Evolutionary conservation across 2,797 vertebrate species (phyloP), one percentile per base, ranked within the genome.

Genomic region (Mus caroli): DNA sequence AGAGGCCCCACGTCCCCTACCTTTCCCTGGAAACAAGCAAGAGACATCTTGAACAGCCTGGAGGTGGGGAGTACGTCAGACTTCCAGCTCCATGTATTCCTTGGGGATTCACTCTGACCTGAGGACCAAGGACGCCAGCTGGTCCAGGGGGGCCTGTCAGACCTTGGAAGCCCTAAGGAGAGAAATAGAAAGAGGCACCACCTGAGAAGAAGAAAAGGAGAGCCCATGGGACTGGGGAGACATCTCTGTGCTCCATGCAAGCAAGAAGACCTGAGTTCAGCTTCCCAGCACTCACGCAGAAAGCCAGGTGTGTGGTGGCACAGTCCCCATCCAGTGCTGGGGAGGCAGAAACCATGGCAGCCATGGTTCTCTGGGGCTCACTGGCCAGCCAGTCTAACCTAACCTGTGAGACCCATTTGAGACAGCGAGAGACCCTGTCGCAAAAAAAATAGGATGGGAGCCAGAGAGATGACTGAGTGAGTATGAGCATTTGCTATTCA

Each of bases 141-240:
- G 99, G 99, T 0, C 99, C 99, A 0, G 99, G 99, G 3, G 98
- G 98, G 6, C 99, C 99, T 0, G 99, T 99, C 97, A 99, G 99
- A 84, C 99, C 99, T 98, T 99, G 99, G 96, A 99, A 99, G 7
- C 99, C 99, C 99, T 99, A 94, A 80, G 58, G 75, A 97, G 96
- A 95, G 73, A 89, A 52, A 83, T n/a, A 34, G 15, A 83, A 71
- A 56, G 12, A n/a, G 19, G 14, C n/a, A 10, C 89, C 79, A 69
- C 1, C 0, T 13, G 8, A 62, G 40, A 43, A n/a, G 62, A 46
- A 87, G 80, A 85, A 69, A 62, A 37, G 12, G 24, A 83, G 43
- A 62, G 17, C 28, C 26, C 28, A 37, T 8, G 37, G 34, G 34
- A 9, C 52, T 31, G 24, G 26, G 24, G n/a, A 73, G 67, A 20